These are phyloP conservation scores for Naja naja DNA, from an alignment of 2,113 vertebrate species.

Conservation along the genomic window DNA sequence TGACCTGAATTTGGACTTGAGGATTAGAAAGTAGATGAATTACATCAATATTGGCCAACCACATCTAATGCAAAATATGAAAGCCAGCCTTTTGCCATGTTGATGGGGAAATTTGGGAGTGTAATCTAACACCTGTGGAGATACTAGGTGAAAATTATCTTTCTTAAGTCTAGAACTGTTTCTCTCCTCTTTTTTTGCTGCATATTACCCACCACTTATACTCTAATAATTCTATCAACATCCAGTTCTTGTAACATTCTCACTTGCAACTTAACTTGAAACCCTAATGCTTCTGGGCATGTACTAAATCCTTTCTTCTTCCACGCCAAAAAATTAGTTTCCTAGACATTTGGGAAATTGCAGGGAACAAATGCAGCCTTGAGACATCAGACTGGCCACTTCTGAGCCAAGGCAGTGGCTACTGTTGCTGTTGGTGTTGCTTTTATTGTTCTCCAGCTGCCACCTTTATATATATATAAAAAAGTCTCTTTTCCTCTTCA, in stretches of 20 bases:
- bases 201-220: background rate
- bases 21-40: too few species aligned
- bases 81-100: background rate
- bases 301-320: background rate
- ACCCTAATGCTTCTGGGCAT: background rate
- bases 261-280: background rate
- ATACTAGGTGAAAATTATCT: background rate
- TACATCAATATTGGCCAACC: background rate
- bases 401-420: background rate
- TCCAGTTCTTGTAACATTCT: background rate
- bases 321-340: background rate
- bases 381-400: background rate
- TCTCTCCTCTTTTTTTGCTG: background rate
- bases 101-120: background rate
- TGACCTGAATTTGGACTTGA: background rate
- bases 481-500: background rate
- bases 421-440: background rate
- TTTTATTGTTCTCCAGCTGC: background rate
- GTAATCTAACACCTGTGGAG: background rate
- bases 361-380: background rate
- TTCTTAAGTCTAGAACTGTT: background rate
- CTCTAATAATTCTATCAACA: background rate
- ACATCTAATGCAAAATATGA: background rate
- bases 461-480: too few species aligned
- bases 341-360: background rate